These are phyloP conservation scores for Coptodon bakossiorum DNA, from an alignment of 2,113 vertebrate species.

Conservation along the genomic window DNA sequence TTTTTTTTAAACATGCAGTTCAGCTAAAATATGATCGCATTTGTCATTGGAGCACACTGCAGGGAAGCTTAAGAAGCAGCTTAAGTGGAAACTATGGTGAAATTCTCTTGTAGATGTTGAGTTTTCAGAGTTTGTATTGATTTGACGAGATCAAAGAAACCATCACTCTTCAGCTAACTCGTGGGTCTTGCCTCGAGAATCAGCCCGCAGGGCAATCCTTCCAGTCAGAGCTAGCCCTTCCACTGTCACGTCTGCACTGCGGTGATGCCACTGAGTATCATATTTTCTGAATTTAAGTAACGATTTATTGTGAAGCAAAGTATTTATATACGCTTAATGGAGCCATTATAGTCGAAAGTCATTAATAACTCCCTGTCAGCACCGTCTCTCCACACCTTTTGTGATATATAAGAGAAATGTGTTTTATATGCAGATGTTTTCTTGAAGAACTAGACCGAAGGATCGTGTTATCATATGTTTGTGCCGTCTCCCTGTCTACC, in stretches of 20 bases:
- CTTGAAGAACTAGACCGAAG: not conserved
- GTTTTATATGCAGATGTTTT: not conserved
- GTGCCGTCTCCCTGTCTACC: not conserved
- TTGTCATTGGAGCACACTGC: not conserved
- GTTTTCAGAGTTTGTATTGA: not conserved
- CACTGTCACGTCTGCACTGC: not conserved
- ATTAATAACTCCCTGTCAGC: not conserved
- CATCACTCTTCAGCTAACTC: not conserved
- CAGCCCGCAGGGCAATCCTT: not conserved
- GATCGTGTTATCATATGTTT: not conserved
- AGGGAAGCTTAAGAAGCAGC: not conserved
- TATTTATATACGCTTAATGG: slow-evolving; percentile 2
- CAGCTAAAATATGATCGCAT: not conserved
- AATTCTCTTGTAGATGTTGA: not conserved
- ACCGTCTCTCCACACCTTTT: not conserved
- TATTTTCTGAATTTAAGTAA: not conserved
- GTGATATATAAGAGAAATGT: not conserved
- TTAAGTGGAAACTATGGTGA: not conserved
- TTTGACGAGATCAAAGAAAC: not conserved
- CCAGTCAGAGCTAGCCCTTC: not conserved
- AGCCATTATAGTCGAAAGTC: slow-evolving; percentile 1
- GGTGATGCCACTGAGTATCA: not conserved
- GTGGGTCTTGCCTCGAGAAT: not conserved
- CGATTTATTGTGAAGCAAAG: not conserved
- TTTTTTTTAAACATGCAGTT: not conserved